Percentiles rank a stretch among this genome's conserved stretches.
Evolutionary conservation across 2,113 vertebrate species (phyloP).

Genomic region (Pomatorhinus ruficollis): DNA sequence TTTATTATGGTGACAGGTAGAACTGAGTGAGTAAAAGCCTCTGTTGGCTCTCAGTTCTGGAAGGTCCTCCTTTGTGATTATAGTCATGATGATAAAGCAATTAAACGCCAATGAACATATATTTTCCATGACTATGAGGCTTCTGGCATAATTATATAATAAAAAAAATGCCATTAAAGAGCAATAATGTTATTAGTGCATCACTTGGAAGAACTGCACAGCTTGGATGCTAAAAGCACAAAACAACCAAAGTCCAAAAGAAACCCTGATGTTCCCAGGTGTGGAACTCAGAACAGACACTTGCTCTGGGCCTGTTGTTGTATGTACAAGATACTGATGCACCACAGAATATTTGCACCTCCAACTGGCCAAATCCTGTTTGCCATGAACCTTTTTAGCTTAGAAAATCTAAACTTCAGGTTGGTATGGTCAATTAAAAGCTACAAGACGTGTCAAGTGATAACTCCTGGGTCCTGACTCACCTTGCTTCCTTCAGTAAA

Average conservation of each 20-base stretch:
- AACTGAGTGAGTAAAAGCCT: neutral
- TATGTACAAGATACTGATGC: neutral
- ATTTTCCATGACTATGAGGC: conserved; percentile 8
- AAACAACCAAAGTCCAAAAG: neutral
- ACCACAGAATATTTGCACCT: neutral
- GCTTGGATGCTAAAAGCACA: neutral
- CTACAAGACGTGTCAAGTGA: neutral
- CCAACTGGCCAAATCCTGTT: neutral
- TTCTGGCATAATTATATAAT: conserved; percentile 37
- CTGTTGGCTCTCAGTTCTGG: neutral
- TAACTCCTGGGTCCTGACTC: neutral
- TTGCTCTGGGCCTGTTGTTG: neutral
- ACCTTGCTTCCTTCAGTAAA: neutral
- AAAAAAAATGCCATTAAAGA: conserved; percentile 32
- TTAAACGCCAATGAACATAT: conserved; percentile 16
- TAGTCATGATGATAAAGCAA: conserved; percentile 26
- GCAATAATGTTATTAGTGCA: conserved; percentile 26
- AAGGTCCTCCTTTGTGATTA: conserved; percentile 33
- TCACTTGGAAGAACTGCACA: neutral
- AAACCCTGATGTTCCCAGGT: neutral
- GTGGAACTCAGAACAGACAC: neutral
- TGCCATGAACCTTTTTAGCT: neutral
- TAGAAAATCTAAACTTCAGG: neutral
- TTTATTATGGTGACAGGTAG: conserved; percentile 3
- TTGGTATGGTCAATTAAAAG: neutral